These are phyloP conservation scores for Resseliella maxima DNA, from an alignment of 2,888 invertebrate genomes.

Conservation along the genomic window DNA sequence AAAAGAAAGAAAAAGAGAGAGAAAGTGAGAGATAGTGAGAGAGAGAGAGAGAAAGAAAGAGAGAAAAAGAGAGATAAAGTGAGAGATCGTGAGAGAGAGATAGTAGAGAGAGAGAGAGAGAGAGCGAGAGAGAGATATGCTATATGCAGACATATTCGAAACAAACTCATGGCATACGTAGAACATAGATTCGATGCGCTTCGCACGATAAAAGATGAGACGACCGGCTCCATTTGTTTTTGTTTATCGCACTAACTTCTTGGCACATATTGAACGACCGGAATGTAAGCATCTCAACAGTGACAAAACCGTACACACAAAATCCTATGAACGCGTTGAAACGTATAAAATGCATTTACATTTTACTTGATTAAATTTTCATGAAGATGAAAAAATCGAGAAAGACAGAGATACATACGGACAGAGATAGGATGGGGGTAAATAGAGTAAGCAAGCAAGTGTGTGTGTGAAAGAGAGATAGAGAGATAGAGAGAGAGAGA, in stretches of 20 bases:
- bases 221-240: not conserved
- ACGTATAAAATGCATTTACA: conserved; percentile 53
- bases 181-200: not conserved
- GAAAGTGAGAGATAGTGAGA: too few relatives aligned
- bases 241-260: not conserved
- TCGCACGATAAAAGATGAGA: not conserved
- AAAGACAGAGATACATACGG: not conserved
- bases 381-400: not conserved
- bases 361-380: conserved; percentile 53
- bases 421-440: not conserved
- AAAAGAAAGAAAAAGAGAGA: not conserved
- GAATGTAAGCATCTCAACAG: not conserved
- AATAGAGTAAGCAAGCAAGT: too few relatives aligned
- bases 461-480: too few relatives aligned
- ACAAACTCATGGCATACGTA: too few relatives aligned
- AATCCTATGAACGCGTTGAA: conserved; percentile 26
- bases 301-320: not conserved
- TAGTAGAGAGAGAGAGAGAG: not conserved
- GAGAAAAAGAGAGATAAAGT: too few relatives aligned
- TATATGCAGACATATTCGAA: too few relatives aligned
- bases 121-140: not conserved
- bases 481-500: not conserved
- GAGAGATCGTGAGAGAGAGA: too few relatives aligned
- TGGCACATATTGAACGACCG: conserved; percentile 8
- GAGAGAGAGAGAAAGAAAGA: not conserved